Base-by-base conservation (phyloP, 2,888 invertebrate genomes). In the Galeopsomyia nigrocyanea region DNA sequence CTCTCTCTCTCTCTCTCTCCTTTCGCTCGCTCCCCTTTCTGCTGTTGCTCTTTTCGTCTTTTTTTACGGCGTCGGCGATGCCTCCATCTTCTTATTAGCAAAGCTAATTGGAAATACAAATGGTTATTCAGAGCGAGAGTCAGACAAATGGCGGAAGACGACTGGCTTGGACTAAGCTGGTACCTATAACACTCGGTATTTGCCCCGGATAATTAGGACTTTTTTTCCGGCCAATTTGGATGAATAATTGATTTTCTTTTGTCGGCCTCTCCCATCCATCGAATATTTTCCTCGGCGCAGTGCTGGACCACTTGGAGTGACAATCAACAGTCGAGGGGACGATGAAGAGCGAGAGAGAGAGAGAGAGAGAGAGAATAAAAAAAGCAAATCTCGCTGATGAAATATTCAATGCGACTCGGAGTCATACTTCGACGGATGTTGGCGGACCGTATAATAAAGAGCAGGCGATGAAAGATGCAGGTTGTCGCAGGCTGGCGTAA, bases 31-130 rank as follows among this genome's bases (percentile, higher is more conserved):
- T 76, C 70, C 68, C 70, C 73, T 76, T 75, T 73, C 63, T 75
- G 39, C 69, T 73, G 67, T 72, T 74, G 77, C 71, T 77, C 69
- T 76, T 47, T 55, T 63, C 71, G 73, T 73, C 73, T 77, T 70
- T 74, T 74, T 76, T 76, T 69, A 82, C 82, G 81, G 82, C 79
- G 78, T 74, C 73, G 77, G 83, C 83, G 81, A 83, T 84, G 82
- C 82, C 82, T 82, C 82, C 85, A 84, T 83, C 85, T 84, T 85
- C 85, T 86, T 86, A 86, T 86, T 86, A 86, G 86, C 85, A 85
- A 86, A 86, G 86, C 85, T 86, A 86, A 86, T 86, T 86, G 86
- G 85, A 86, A 86, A 86, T 85, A 86, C 84, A 86, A 86, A 86
- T 86, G 85, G 85, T 86, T 86, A 86, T 86, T 86, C 86, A 86